Conservation (phyloP, 2,888 invertebrate genomes). For the Parthenolecanium corni region DNA sequence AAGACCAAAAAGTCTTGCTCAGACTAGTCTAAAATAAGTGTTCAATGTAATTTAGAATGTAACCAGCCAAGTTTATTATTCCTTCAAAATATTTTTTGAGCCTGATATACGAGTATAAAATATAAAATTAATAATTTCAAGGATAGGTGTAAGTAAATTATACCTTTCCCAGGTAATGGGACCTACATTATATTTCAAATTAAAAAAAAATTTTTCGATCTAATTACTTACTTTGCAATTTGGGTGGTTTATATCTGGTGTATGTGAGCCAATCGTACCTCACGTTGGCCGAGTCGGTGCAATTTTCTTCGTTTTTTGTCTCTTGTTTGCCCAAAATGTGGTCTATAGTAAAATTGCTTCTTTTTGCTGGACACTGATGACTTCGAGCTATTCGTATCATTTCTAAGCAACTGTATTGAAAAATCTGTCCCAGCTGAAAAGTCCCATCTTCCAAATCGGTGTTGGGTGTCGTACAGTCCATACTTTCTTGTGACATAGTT, state of each 20-base stretch:
- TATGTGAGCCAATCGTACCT: conserved; percentile 52
- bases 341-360: conserved; percentile 46
- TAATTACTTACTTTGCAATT: conserved; percentile 55
- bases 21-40: too few species aligned
- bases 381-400: conserved; percentile 1
- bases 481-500: not conserved
- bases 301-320: not conserved
- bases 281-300: conserved; percentile 4
- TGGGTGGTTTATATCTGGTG: conserved; percentile 60
- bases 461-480: not conserved
- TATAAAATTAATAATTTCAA: too few species aligned
- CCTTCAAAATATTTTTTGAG: too few species aligned
- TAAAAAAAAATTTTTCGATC: too few species aligned
- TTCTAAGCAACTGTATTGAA: conserved; percentile 9
- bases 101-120: too few species aligned
- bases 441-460: not conserved
- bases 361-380: not conserved
- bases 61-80: too few species aligned
- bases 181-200: too few species aligned
- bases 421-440: not conserved
- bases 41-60: too few species aligned
- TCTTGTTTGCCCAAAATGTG: conserved; percentile 48
- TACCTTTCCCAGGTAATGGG: too few species aligned
- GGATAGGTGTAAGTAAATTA: too few species aligned
- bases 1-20: too few species aligned